These are phyloP conservation scores for Brotogeris chrysoptera DNA, from an alignment of 2,797 vertebrate genomes.

Conservation along the genomic window DNA sequence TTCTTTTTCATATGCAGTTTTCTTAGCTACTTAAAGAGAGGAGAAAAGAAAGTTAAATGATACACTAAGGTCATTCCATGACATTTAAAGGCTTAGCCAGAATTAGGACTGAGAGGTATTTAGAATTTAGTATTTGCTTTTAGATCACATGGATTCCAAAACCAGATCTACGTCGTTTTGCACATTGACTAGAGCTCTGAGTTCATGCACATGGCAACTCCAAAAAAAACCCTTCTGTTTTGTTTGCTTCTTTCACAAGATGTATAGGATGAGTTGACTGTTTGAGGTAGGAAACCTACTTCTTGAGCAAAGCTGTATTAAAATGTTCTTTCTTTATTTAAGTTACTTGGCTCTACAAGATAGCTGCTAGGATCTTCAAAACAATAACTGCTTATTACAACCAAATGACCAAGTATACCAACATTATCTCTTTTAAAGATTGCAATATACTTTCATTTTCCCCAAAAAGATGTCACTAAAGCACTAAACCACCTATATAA, in stretches of 20 bases:
- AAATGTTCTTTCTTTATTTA: background rate
- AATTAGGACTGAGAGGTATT: background rate
- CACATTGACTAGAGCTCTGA: background rate
- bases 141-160: background rate
- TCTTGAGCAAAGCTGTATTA: background rate
- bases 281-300: background rate
- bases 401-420: background rate
- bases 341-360: background rate
- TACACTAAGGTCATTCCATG: background rate
- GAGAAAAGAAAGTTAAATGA: background rate
- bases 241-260: background rate
- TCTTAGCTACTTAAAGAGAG: background rate
- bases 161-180: background rate
- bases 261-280: background rate
- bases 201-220: background rate
- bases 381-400: background rate
- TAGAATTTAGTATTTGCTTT: constrained; percentile 19
- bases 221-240: background rate
- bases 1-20: background rate
- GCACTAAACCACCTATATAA: background rate
- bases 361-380: background rate
- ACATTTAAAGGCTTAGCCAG: background rate
- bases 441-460: background rate
- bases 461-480: background rate
- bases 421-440: background rate